phyloP scores from a whole-genome alignment of 2,113 vertebrate genomes.

The Antechinus stuartii region DNA sequence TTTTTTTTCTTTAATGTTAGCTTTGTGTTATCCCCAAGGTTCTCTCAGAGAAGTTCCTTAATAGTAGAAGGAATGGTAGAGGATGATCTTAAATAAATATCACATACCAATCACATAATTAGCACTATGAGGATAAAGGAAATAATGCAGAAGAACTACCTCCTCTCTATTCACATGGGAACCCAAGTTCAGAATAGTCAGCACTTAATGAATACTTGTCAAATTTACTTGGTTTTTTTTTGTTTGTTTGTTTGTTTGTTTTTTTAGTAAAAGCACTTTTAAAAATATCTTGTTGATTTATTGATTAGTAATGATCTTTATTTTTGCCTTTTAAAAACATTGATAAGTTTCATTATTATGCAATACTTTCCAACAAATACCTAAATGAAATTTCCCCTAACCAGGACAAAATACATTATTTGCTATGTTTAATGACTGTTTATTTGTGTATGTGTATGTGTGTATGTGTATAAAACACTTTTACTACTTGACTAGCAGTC shows the following conservation, averaged over 20 bases:
- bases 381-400: not conserved
- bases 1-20: not conserved
- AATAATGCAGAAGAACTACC: not conserved
- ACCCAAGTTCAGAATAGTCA: not conserved
- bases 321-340: not conserved
- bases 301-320: not conserved
- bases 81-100: not conserved
- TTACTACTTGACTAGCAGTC: not conserved
- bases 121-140: not conserved
- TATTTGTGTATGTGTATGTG: not conserved
- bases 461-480: no score
- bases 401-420: not conserved
- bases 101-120: not conserved
- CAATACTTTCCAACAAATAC: not conserved
- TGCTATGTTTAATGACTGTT: not conserved
- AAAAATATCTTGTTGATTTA: not conserved
- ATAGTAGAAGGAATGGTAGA: not conserved
- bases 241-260: not conserved
- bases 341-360: not conserved
- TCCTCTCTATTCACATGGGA: not conserved
- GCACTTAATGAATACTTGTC: not conserved
- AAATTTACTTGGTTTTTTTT: not conserved
- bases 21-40: not conserved
- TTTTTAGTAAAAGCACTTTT: not conserved
- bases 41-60: not conserved